Evolutionary conservation across 2,113 vertebrate species (phyloP).

Genomic region (Neotragus moschatus): DNA sequence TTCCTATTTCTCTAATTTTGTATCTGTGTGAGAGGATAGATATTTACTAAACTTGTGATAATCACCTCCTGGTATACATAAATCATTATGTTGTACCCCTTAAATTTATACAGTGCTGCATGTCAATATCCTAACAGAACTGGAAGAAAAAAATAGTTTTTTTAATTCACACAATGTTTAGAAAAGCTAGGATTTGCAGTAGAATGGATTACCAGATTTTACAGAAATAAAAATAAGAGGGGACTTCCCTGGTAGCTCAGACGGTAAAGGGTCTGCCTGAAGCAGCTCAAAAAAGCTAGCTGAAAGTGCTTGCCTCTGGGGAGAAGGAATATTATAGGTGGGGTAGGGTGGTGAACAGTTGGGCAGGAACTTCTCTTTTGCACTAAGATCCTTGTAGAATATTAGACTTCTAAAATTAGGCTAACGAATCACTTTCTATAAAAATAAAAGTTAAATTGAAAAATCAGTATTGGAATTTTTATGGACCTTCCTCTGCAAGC

Average conservation of each 20-base stretch:
- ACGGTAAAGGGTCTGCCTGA: not conserved
- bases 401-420: constrained; percentile 3
- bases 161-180: not conserved
- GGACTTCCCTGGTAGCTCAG: not conserved
- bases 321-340: not conserved
- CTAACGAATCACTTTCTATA: not conserved
- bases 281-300: not conserved
- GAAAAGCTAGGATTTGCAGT: not conserved
- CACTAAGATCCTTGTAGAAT: not conserved
- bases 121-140: not conserved
- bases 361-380: not conserved
- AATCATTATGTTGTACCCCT: not conserved
- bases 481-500: not conserved
- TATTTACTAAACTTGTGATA: not conserved
- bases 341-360: not conserved
- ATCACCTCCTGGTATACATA: not conserved
- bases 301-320: not conserved
- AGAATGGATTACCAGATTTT: not conserved
- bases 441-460: constrained; percentile 19
- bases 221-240: not conserved
- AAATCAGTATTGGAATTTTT: not conserved
- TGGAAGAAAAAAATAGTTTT: not conserved
- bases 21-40: not conserved
- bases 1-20: not conserved
- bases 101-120: not conserved